Evolutionary conservation across 1,140 invertebrate genomes (phyloP).

Genomic region (Drosophila athabasca): DNA sequence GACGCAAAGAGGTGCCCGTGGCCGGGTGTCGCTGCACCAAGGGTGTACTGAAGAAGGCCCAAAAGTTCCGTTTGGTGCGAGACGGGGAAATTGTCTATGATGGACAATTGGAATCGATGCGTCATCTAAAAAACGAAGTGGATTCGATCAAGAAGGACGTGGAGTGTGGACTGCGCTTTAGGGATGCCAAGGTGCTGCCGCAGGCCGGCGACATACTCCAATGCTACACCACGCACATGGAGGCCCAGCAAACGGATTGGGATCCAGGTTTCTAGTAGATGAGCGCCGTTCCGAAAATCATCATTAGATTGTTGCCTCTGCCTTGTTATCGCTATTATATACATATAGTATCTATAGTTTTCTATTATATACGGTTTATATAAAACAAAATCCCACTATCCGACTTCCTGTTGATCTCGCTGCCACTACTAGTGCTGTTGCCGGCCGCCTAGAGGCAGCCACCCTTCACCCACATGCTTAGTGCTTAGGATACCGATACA

Average conservation of each 20-base stretch:
- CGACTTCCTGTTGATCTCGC: constrained; percentile 73
- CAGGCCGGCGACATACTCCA: constrained; percentile 91
- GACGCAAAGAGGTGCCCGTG: constrained; percentile 92
- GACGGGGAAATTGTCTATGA: constrained; percentile 89
- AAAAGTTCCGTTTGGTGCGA: constrained; percentile 89
- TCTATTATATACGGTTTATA: constrained; percentile 71
- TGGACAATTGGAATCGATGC: constrained; percentile 91
- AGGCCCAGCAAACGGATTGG: constrained; percentile 90
- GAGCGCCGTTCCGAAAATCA: neutral
- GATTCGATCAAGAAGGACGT: constrained; percentile 91
- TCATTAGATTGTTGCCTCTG: constrained; percentile 19
- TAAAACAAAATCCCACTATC: constrained; percentile 71
- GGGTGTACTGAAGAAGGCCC: constrained; percentile 89
- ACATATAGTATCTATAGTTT: constrained; percentile 53
- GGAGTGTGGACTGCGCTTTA: constrained; percentile 94
- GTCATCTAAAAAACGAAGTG: constrained; percentile 95
- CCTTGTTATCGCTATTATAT: constrained; percentile 48
- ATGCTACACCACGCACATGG: constrained; percentile 89
- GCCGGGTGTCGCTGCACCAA: constrained; percentile 94
- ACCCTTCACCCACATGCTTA: constrained; percentile 80
- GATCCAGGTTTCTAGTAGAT: constrained; percentile 90
- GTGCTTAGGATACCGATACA: constrained; percentile 68
- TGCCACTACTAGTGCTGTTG: constrained; percentile 5
- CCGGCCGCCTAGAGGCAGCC: constrained; percentile 21
- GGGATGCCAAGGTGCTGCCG: constrained; percentile 87